Evolutionary conservation across 1,140 invertebrate species (phyloP).

Genomic region (Drosophila repletoides): DNA sequence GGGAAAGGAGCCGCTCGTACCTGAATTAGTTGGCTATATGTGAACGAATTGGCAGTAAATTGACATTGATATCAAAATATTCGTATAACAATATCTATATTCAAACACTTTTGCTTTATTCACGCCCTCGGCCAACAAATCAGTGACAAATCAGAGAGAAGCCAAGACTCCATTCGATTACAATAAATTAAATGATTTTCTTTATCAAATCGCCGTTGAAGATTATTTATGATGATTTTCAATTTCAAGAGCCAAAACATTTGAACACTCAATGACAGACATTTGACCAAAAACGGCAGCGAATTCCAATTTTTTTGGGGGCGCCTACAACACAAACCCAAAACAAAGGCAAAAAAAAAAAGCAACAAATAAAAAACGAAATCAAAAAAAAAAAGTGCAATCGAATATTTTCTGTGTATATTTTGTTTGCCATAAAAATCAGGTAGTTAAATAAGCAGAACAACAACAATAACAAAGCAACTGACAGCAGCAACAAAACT

Average conservation of each 20-base stretch:
- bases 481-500: slow-evolving; percentile 24
- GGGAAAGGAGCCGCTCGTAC: too few species aligned
- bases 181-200: slow-evolving; percentile 69
- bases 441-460: slow-evolving; percentile 45
- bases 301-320: slow-evolving; percentile 28
- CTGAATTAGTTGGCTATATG: too few species aligned
- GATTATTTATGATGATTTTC: slow-evolving; percentile 65
- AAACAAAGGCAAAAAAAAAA: background rate
- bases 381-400: slow-evolving; percentile 23
- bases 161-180: slow-evolving; percentile 36
- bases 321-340: slow-evolving; percentile 26
- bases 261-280: slow-evolving; percentile 45
- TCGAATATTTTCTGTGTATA: slow-evolving; percentile 20
- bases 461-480: slow-evolving; percentile 10
- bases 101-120: slow-evolving; percentile 14
- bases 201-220: slow-evolving; percentile 36
- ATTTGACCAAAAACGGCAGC: slow-evolving; percentile 59
- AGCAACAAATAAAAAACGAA: background rate
- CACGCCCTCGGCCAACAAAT: slow-evolving; percentile 16
- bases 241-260: slow-evolving; percentile 34
- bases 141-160: slow-evolving; percentile 12
- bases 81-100: slow-evolving; percentile 8
- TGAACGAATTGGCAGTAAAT: too few species aligned
- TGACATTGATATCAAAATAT: background rate
- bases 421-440: slow-evolving; percentile 56